phyloP scores from a whole-genome alignment of 1,140 invertebrate genomes.

The Atta texana region DNA sequence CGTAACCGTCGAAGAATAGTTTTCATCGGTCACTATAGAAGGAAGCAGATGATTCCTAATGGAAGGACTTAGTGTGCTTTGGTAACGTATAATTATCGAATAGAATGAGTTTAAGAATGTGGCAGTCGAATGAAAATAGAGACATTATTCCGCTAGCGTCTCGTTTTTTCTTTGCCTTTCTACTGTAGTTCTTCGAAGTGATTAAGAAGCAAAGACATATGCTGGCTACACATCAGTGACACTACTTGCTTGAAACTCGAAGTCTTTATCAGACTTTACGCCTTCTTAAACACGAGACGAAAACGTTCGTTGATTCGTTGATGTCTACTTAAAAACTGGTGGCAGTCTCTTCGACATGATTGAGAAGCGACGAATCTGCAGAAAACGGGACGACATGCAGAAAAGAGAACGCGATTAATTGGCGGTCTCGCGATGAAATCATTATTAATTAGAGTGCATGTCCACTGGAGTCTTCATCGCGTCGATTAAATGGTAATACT shows the following conservation, averaged over 20 bases:
- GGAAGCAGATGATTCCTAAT: slow-evolving; percentile 78
- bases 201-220: slow-evolving; percentile 42
- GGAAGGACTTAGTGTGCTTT: slow-evolving; percentile 77
- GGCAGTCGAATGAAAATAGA: slow-evolving; percentile 78
- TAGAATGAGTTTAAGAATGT: slow-evolving; percentile 79
- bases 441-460: slow-evolving; percentile 37
- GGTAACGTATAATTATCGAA: slow-evolving; percentile 80
- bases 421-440: slow-evolving; percentile 28
- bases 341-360: slow-evolving; percentile 27
- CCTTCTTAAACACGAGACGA: slow-evolving; percentile 24
- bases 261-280: slow-evolving; percentile 4
- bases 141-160: slow-evolving; percentile 80
- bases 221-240: slow-evolving; percentile 31
- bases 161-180: slow-evolving; percentile 69
- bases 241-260: slow-evolving; percentile 22
- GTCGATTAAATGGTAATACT: slow-evolving; percentile 15
- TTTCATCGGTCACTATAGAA: slow-evolving; percentile 74
- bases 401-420: slow-evolving; percentile 24
- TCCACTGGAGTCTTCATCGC: slow-evolving; percentile 9
- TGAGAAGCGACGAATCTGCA: slow-evolving; percentile 8
- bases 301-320: background rate
- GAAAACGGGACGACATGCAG: background rate
- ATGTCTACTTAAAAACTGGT: slow-evolving; percentile 43
- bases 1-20: slow-evolving; percentile 43
- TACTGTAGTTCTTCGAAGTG: slow-evolving; percentile 39